Base-by-base conservation (phyloP, 2,113 vertebrate species). In the Sarotherodon lohbergeri region DNA sequence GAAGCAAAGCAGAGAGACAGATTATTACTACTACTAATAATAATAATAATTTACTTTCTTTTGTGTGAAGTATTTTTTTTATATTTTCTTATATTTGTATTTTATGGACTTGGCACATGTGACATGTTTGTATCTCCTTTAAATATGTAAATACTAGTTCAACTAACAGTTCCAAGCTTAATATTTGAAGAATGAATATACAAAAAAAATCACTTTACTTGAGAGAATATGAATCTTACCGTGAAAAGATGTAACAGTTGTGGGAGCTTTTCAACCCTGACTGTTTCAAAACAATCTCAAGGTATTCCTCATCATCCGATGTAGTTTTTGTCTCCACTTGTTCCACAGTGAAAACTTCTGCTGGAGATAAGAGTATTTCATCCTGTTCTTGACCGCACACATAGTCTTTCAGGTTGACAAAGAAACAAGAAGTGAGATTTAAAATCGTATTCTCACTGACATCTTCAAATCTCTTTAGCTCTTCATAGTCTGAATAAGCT, bases 341-440 rank as follows among this genome's bases (percentile, higher is more conserved):
- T 13, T 22, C 16, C 81, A 96, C 95, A 4, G 14, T 93, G 80
- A 97, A 97, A 50, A 89, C 89, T 85, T 97, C 96, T 8, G 56
- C 32, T 17, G 96, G 96, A 82, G 95, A 95, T 68, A 96, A 83
- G 5, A 97, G 89, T 11, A 14, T 19, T 1, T 29, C 1, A 1
- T 43, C 29, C 1, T 55, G 19, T 1, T 55, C 1, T 1, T 4
- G 0, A 3, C 1, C 4, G 61, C 93, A 95, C 34, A 66, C 27
- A 34, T 89, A 48, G 1, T 66, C 3, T 3, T 86, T 85, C 59
- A 96, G 5, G 12, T 88, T 55, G 22, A 90, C 71, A 46, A 83
- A 92, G 71, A 91, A 92, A 12, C 96, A 96, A 27, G 96, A 93
- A 4, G 41, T 92, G 52, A 97, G 94, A 4, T 54, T 63, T 4